Conservation (phyloP, 1,140 invertebrate species). For the Lordiphosa stackelbergi region DNA sequence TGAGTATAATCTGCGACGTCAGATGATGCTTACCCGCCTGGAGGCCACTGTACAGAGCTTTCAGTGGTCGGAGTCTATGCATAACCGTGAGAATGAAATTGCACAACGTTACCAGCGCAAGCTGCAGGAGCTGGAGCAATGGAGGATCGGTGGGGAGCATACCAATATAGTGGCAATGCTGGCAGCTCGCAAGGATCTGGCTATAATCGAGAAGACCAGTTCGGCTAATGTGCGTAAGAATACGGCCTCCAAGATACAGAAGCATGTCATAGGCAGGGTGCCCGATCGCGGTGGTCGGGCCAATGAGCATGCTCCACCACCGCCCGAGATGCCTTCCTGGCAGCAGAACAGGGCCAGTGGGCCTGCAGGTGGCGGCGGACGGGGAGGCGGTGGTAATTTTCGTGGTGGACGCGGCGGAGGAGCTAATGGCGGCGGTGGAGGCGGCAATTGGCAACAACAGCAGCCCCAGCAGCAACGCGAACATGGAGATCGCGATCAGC, state of each 20-base stretch:
- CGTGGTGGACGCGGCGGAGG: constrained; percentile 41
- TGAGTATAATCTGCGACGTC: constrained; percentile 90
- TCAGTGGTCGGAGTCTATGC: constrained; percentile 91
- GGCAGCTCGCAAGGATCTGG: constrained; percentile 88
- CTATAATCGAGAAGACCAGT: constrained; percentile 92
- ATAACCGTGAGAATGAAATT: constrained; percentile 85
- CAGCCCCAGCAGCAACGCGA: constrained; percentile 30
- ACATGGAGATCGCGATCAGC: constrained; percentile 32
- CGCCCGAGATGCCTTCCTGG: constrained; percentile 97
- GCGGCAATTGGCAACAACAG: constrained; percentile 45
- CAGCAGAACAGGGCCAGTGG: constrained; percentile 78
- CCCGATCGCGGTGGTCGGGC: constrained; percentile 94
- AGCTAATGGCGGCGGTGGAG: constrained; percentile 33
- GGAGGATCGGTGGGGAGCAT: constrained; percentile 79
- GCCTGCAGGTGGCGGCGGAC: constrained; percentile 36
- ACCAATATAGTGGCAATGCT: constrained; percentile 86
- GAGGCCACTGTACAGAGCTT: constrained; percentile 97
- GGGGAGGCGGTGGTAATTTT: constrained; percentile 48
- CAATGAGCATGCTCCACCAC: constrained; percentile 91
- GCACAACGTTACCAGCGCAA: constrained; percentile 84
- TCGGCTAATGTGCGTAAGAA: constrained; percentile 87
- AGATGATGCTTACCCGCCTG: constrained; percentile 92
- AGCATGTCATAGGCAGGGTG: constrained; percentile 90
- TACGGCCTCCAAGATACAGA: constrained; percentile 89
- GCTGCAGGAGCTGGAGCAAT: constrained; percentile 80